Evolutionary conservation across 2,797 vertebrate genomes (phyloP), one percentile per base, ranked within the genome.

Genomic region (Pantherophis vulpinus): DNA sequence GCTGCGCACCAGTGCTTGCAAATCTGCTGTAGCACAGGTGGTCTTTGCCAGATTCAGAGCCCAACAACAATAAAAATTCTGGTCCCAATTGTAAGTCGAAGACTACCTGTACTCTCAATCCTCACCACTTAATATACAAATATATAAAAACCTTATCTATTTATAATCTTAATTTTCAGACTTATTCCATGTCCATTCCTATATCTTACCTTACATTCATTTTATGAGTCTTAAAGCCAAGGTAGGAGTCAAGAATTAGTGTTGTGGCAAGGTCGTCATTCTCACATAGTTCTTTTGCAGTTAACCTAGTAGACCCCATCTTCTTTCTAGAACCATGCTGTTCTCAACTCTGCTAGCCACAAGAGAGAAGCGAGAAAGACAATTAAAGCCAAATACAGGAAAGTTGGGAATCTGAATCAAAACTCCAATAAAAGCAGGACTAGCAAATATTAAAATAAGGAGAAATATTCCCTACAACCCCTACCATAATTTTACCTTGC

Each of bases 151-250:
- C 5, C n/a, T 7, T 32, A 32, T 32, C 63, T 63, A 63, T n/a
- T 56, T 59, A 32, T 25, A 60, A 55, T 9, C 27, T 60, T 66
- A 91, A 51, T 56, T 32, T 61, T 93, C 16, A 18, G 0, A 42
- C 20, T 23, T 20, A n/a, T 83, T 42, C 2, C 23, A 9, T 86
- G 23, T 51, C 54, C 16, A 47, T 2, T 37, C 54, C 18, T 23
- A 79, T 1, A 10, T 27, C 93, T 96, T 98, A 99, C 99, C 98
- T 99, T 97, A 99, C 98, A 74, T 99, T 99, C 99, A 99, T 99
- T 97, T 99, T 99, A 94, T 99, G 99, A 56, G 99, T 99, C 97
- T 98, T 98, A 98, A 99, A 99, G 88, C 98, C 98, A 96, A 99
- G 95, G 93, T 99, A 98, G 89, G 99, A 98, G 96, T 99, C 99